Evolutionary conservation across 2,888 invertebrate genomes (phyloP), one percentile per base, ranked within the genome.

Genomic region (Heteromyza rotundicornis): DNA sequence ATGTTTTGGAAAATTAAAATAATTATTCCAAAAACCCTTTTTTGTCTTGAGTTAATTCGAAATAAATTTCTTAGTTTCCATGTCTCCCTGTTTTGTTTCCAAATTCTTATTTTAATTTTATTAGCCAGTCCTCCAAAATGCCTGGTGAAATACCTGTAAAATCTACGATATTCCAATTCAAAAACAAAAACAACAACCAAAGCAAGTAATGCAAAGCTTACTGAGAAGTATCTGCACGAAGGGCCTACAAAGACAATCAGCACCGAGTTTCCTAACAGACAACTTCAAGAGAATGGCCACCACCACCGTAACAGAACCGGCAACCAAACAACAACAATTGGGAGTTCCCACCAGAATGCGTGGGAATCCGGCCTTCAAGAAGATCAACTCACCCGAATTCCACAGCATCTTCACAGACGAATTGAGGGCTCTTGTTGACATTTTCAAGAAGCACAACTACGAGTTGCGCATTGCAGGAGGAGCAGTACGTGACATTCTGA

Each of bases 401-500:
- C 87, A 87, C 65, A 88, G 88, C 40, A 86, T 96, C 59, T 92
- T 98, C 72, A 92, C 93, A 0, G 89, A 91, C 8, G 95, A 97
- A 83, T 85, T 98, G 54, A 82, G 86, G 22, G 82, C 84, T 10
- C 84, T 99, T 12, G 86, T 89, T 19, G 85, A 85, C 2, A 69
- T 98, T 10, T 99, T 99, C 80, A 86, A 89, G 62, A 90, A 91
- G 76, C 86, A 94, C 77, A 86, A 90, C 57, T 89, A 90, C 86
- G 95, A 98, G 83, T 85, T 99, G 62, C 86, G 98, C 70, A 90
- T 99, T 63, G 98, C 98, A 44, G 99, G 99, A 51, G 99, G 99
- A 3, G 97, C 98, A 17, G 98, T 99, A 0, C 88, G 94, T 68
- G 95, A 95, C 82, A 85, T 95, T 27, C 80, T 96, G n/a, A 88